Percentiles rank a stretch among this genome's conserved stretches.
phyloP scores from a whole-genome alignment of 2,797 vertebrate genomes.

The Coranthus polyacanthus region DNA sequence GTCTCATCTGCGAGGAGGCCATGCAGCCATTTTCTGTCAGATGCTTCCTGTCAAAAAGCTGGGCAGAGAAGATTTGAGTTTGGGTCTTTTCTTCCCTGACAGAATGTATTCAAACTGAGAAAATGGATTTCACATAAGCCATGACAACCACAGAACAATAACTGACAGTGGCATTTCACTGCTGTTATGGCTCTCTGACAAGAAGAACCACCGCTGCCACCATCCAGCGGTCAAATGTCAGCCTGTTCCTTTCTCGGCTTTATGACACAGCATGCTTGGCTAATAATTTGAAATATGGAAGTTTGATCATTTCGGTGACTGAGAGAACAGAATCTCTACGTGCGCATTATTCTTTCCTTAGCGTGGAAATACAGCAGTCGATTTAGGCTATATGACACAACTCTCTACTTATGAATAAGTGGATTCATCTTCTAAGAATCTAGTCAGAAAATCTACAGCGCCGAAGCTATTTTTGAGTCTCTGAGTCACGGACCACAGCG shows the following conservation, averaged over 20 bases:
- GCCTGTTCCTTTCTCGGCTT: constrained; percentile 22
- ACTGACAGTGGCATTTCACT: constrained; percentile 74
- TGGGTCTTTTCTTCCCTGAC: constrained; percentile 64
- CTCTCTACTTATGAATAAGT: not conserved
- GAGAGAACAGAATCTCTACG: not conserved
- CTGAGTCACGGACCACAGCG: no score
- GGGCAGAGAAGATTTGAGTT: constrained; percentile 59
- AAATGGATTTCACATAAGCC: constrained; percentile 78
- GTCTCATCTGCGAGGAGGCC: constrained; percentile 64
- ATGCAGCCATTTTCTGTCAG: constrained; percentile 68
- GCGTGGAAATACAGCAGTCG: not conserved
- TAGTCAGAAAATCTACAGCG: no score
- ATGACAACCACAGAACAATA: constrained; percentile 71
- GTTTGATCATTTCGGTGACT: constrained; percentile 14
- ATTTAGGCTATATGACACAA: not conserved
- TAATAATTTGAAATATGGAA: constrained; percentile 36
- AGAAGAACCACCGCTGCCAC: constrained; percentile 51
- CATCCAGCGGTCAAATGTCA: constrained; percentile 69
- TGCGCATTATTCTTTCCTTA: not conserved
- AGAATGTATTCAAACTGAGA: constrained; percentile 76
- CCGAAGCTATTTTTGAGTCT: not conserved
- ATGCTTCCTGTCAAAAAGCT: constrained; percentile 70
- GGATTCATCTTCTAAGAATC: not conserved
- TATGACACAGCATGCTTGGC: constrained; percentile 16
- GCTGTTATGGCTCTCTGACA: constrained; percentile 56